Evolutionary conservation across 2,113 vertebrate species (phyloP).

Genomic region (Carlito syrichta): DNA sequence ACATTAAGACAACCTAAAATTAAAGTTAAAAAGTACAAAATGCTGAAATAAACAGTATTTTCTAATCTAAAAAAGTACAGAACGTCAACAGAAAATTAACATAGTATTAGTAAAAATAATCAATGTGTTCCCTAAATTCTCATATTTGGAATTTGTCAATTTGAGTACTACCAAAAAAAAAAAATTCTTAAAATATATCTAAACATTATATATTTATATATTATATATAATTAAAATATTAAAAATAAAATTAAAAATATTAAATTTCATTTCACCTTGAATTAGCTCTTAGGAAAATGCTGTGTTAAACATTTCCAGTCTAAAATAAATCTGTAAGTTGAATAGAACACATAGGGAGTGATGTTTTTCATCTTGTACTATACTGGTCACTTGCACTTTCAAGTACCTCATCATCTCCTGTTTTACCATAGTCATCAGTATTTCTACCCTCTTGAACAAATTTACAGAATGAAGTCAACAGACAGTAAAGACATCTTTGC

Average conservation of each 20-base stretch:
- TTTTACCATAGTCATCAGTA: background rate
- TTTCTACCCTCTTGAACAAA: background rate
- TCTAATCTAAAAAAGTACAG: too few relatives aligned
- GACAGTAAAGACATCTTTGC: background rate
- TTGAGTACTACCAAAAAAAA: background rate
- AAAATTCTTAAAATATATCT: too few relatives aligned
- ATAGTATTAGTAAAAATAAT: background rate
- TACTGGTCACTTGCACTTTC: background rate
- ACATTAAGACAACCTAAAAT: background rate
- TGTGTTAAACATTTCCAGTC: background rate
- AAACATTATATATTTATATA: too few relatives aligned
- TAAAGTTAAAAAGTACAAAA: background rate
- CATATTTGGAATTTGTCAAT: background rate
- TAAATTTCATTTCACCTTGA: conserved; percentile 4
- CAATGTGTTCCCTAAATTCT: background rate
- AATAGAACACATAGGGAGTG: background rate
- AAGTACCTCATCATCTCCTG: background rate
- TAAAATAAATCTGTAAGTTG: background rate
- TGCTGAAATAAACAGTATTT: too few relatives aligned
- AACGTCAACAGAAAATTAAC: background rate
- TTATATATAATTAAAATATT: too few relatives aligned
- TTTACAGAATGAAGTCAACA: background rate
- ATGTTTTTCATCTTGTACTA: background rate
- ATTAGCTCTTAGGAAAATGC: background rate
- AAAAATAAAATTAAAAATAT: too few relatives aligned